Evolutionary conservation across 2,888 invertebrate species (phyloP).

Genomic region (Tetragnatha montana): DNA sequence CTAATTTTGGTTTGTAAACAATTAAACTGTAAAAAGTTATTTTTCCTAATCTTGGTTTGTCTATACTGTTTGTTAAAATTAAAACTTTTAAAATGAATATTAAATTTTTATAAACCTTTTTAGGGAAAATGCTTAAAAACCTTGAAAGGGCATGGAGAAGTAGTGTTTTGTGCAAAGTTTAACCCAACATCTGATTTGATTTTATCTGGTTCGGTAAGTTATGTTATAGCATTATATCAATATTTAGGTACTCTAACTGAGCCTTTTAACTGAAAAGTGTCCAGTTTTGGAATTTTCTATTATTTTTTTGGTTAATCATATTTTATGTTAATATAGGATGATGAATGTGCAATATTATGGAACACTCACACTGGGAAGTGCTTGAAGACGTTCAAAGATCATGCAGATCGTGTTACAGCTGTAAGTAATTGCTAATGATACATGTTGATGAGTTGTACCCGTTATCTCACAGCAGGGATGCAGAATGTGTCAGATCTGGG

Average conservation of each 20-base stretch:
- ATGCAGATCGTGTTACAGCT: conserved; percentile 99
- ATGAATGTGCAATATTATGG: conserved; percentile 99
- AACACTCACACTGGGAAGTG: conserved; percentile 98
- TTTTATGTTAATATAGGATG: conserved; percentile 82
- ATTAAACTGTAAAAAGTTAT: no score
- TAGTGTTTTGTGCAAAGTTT: conserved; percentile 99
- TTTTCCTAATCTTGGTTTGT: no score
- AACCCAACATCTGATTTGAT: conserved; percentile 99
- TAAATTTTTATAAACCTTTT: conserved; percentile 1
- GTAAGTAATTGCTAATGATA: conserved; percentile 77
- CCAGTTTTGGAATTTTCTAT: no score
- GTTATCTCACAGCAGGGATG: no score
- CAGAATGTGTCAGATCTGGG: no score
- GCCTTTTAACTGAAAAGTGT: no score
- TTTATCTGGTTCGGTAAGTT: conserved; percentile 93
- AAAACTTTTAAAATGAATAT: not conserved
- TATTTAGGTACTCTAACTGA: no score
- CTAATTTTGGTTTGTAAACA: no score
- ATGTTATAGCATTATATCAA: no score
- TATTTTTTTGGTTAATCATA: no score
- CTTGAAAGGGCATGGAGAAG: conserved; percentile 98
- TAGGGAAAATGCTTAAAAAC: conserved; percentile 97
- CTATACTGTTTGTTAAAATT: no score
- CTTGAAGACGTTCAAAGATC: conserved; percentile 97
- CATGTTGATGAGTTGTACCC: no score